phyloP scores from a whole-genome alignment of 2,797 vertebrate species.

The Echeneis naucrates region DNA sequence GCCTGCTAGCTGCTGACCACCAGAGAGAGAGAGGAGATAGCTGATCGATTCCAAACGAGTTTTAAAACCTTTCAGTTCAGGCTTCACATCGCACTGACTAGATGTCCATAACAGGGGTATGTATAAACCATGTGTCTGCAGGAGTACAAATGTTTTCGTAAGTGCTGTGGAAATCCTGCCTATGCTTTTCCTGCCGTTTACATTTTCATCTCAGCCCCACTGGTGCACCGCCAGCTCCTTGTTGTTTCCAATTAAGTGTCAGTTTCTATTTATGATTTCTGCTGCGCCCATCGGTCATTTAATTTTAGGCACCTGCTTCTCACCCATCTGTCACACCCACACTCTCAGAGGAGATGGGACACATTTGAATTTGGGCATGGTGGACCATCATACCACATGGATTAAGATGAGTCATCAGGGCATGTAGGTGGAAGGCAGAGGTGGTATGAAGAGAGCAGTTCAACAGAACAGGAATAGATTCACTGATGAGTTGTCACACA shows the following conservation, averaged over 20 bases:
- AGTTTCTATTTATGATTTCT: conserved; percentile 41
- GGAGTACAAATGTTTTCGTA: conserved; percentile 48
- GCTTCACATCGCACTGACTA: conserved; percentile 48
- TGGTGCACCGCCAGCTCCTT: conserved; percentile 29
- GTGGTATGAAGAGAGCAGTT: conserved; percentile 22
- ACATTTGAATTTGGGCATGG: conserved; percentile 28
- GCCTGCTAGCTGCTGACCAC: conserved; percentile 39
- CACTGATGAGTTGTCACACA: conserved; percentile 58
- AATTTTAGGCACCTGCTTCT: conserved; percentile 51
- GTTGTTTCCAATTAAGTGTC: conserved; percentile 45
- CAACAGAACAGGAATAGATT: conserved; percentile 48
- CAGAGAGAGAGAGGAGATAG: conserved; percentile 34
- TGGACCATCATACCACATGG: conserved; percentile 14
- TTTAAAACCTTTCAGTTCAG: conserved; percentile 57
- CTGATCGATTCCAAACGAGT: conserved; percentile 51
- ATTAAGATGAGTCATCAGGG: conserved; percentile 45
- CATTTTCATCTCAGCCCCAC: conserved; percentile 30
- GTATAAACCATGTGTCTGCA: conserved; percentile 54
- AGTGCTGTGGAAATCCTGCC: conserved; percentile 38
- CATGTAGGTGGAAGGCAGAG: conserved; percentile 24
- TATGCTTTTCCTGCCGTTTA: conserved; percentile 25
- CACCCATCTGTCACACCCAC: conserved; percentile 62
- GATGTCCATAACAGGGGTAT: conserved; percentile 36
- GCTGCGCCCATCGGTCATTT: conserved; percentile 48
- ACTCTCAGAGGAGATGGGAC: conserved; percentile 43